A percentile compares a stretch with the other conserved stretches of the same genome.
Evolutionary conservation across 2,888 invertebrate genomes (phyloP).

Genomic region (Gymnosoma rotundatum): DNA sequence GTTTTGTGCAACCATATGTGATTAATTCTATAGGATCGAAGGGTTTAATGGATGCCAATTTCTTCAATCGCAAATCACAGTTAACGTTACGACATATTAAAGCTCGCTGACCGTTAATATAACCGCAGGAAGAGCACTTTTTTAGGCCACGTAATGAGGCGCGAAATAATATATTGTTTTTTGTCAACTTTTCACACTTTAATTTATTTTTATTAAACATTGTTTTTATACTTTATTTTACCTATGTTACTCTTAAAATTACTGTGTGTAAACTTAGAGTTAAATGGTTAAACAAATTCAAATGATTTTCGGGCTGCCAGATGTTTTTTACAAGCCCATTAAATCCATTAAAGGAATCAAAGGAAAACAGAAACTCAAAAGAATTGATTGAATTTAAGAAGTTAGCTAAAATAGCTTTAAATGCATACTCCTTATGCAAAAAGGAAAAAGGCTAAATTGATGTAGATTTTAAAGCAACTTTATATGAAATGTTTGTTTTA

Average conservation of each 20-base stretch:
- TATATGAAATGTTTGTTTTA: no score
- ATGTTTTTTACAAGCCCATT: neutral
- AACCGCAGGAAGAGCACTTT: conserved; percentile 89
- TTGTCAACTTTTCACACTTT: conserved; percentile 37
- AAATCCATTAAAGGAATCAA: neutral
- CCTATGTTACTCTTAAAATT: neutral
- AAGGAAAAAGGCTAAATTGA: no score
- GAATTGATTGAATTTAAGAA: neutral
- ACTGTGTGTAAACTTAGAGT: neutral
- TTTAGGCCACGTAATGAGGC: conserved; percentile 85
- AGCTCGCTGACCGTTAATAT: conserved; percentile 89
- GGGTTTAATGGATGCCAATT: conserved; percentile 72
- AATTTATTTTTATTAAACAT: conserved; percentile 42
- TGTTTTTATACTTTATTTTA: conserved; percentile 17
- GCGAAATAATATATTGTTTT: conserved; percentile 56
- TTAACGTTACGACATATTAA: conserved; percentile 76
- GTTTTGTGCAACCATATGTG: conserved; percentile 84
- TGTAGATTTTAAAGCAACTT: no score
- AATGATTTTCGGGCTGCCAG: conserved; percentile 39
- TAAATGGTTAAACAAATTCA: conserved; percentile 30
- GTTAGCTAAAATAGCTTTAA: no score
- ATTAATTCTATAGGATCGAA: conserved; percentile 83
- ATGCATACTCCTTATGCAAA: no score
- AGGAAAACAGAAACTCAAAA: neutral
- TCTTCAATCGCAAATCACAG: conserved; percentile 76